Evolutionary conservation across 2,888 invertebrate species (phyloP), one percentile per base, ranked within the genome.

Genomic region (Dicyrtomina minuta): DNA sequence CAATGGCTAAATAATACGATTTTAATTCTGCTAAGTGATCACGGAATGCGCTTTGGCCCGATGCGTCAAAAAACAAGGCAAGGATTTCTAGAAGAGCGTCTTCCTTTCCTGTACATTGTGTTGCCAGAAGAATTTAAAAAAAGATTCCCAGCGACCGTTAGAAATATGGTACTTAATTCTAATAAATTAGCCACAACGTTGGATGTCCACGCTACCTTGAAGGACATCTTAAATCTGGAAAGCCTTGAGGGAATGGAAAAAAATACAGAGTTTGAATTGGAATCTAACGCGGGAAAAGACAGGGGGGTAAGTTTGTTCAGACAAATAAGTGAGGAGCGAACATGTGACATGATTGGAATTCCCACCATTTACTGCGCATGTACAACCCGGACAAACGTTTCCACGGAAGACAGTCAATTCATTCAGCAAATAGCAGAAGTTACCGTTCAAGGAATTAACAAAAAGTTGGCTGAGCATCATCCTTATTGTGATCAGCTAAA

Each of bases 311-410:
- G 58, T 39, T 17, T 58, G 10, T 73, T 73, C 43, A 41, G 65
- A 8, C 70, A 67, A 13, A n/a, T 73, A 8, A 64, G 70, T 13
- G 66, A 62, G 22, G 46, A 60, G 1, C 59, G 73, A 17, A 69
- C 60, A 0, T 73, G 73, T 61, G 56, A 59, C 22, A 43, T 41
- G 22, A 68, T 68, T 1, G 68, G 65, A 5, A 70, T 73, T 8
- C 33, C 33, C 43, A 68, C 67, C 24, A 58, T 61, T 12, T 71
- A 71, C 71, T 73, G 73, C 27, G 58, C 59, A 1, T 73, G 73
- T 55, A 26, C 17, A 1, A 27, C 27, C 8, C 1, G 26, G 12
- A 20, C 41, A 4, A 20, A 15, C 6, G 39, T n/a, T 10, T 39
- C 12, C 13, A 20, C 24, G n/a, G n/a, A n/a, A n/a, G 2, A 1